Evolutionary conservation across 2,797 vertebrate genomes (phyloP), one percentile per base, ranked within the genome.

Genomic region (Sebastiscus albofasciatus): DNA sequence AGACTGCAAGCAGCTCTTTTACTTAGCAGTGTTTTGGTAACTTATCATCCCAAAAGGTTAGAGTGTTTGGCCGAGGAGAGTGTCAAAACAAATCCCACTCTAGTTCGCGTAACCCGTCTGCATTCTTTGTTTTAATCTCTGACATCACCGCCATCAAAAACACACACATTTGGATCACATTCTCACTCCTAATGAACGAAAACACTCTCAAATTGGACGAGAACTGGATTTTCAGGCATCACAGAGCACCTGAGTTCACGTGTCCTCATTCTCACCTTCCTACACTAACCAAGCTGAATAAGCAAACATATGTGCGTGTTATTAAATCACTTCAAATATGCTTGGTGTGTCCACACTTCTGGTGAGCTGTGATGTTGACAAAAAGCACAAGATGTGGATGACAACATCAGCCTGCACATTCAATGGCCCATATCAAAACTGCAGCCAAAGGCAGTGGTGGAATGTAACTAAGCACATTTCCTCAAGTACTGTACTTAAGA

Each of bases 321-420:
- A 14, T 71, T 26, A 36, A 70, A 67, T 59, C 52, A 18, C 7
- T 58, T 31, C 5, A 39, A 67, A 29, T 58, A 64, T 26, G 18
- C 39, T 26, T 14, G 5, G 11, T 42, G 64, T 75, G 24, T 9
- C 18, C 18, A 71, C 59, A 75, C 65, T 26, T 64, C 8, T 54
- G 31, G 16, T 16, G 56, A 77, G 52, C 55, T 29, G n/a, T 39
- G 59, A 68, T 75, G 67, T 39, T 81, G 77, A 85, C 54, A 77
- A 67, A 81, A 73, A 85, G 7, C 66, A 78, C 36, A 22, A 8
- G 66, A 74, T 81, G 49, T 58, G 56, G 49, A 72, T 22, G 66
- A 62, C 66, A 64, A 26, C 12, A 34, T 34, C 33, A 65, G 31
- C 52, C 34, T 2, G 27, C 39, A 6, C 36, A 52, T 70, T 83